These are phyloP conservation scores for Troglohyphantes excavatus DNA, from an alignment of 2,888 invertebrate genomes.

Conservation along the genomic window DNA sequence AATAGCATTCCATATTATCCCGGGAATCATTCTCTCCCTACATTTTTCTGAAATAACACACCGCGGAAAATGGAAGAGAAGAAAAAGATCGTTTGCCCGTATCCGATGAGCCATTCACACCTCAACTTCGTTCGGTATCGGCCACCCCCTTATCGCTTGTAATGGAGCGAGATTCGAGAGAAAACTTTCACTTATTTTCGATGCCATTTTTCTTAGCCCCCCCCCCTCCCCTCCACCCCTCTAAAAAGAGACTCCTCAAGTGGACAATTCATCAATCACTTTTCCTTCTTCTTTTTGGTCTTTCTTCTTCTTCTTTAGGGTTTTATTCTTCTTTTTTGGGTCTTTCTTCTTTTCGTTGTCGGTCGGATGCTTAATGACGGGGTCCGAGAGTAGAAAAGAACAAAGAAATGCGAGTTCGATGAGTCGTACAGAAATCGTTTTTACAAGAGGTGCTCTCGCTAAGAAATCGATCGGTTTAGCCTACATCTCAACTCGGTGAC, in stretches of 20 bases:
- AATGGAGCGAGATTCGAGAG: slow-evolving; percentile 40
- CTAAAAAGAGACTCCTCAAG: slow-evolving; percentile 31
- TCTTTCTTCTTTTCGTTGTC: slow-evolving; percentile 1
- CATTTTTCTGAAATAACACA: background rate
- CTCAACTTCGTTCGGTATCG: slow-evolving; percentile 18
- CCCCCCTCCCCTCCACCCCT: background rate
- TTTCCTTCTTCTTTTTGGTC: slow-evolving; percentile 7
- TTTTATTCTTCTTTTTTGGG: slow-evolving; percentile 6
- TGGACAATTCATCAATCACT: slow-evolving; percentile 62
- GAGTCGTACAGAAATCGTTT: slow-evolving; percentile 52
- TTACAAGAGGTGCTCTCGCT: slow-evolving; percentile 32
- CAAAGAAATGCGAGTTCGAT: slow-evolving; percentile 30
- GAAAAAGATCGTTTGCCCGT: slow-evolving; percentile 4
- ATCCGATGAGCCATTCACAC: slow-evolving; percentile 26
- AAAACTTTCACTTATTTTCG: slow-evolving; percentile 54
- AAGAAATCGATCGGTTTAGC: slow-evolving; percentile 17
- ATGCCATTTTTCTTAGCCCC: slow-evolving; percentile 48
- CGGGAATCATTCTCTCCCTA: background rate
- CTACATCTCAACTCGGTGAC: background rate
- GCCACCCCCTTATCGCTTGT: slow-evolving; percentile 32
- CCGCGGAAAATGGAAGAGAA: background rate
- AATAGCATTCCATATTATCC: background rate
- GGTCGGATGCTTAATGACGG: slow-evolving; percentile 38
- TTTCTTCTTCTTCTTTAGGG: background rate
- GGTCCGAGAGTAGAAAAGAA: slow-evolving; percentile 1